These are phyloP conservation scores for Muschampia plurimacula DNA, from an alignment of 2,888 invertebrate species.

Conservation along the genomic window DNA sequence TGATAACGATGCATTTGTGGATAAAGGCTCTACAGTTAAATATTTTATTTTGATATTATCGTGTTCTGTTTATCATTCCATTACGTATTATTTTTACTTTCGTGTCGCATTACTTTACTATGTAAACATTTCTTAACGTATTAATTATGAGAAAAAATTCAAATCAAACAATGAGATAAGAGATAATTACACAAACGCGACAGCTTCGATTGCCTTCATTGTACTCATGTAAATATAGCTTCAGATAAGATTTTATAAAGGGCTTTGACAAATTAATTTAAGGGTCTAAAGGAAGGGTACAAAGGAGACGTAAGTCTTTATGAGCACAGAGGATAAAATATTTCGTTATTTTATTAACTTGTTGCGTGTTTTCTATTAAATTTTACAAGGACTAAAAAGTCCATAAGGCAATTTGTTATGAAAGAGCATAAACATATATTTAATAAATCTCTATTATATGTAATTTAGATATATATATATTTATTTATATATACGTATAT, in stretches of 20 bases:
- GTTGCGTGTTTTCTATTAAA: not conserved
- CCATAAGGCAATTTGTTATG: no score
- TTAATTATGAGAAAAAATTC: not conserved
- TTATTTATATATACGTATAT: no score
- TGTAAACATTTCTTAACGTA: not conserved
- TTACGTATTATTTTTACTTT: not conserved
- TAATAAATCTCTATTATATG: no score
- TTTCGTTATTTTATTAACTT: not conserved
- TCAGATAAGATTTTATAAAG: not conserved
- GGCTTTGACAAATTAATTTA: conserved; percentile 1
- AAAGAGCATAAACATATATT: no score
- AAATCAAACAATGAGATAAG: not conserved
- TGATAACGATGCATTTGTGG: conserved; percentile 8
- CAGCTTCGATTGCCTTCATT: not conserved
- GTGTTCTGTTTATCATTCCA: no score
- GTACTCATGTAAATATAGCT: not conserved
- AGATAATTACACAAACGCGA: not conserved
- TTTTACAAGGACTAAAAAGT: not conserved
- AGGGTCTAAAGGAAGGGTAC: not conserved
- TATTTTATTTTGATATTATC: not conserved
- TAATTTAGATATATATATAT: no score
- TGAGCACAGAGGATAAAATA: conserved; percentile 1
- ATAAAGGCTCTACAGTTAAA: not conserved
- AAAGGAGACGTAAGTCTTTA: not conserved
- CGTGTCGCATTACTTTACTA: not conserved